Conservation (phyloP, 2,797 vertebrate species). For the Hoplostethus mediterraneus region DNA sequence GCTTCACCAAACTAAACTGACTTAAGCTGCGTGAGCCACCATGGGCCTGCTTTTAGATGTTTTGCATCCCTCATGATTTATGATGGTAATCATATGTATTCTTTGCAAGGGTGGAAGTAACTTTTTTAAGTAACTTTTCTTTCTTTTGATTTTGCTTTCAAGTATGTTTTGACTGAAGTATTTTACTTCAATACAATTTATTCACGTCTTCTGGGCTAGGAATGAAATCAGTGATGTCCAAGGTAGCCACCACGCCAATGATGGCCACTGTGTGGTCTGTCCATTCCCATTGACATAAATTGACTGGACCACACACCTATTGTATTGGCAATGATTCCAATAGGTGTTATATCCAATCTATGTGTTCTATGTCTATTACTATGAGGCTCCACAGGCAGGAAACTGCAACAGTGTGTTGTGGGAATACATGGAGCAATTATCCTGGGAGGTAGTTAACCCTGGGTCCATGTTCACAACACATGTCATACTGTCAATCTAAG, state of each 20-base stretch:
- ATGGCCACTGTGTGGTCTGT: neutral
- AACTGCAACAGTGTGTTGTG: conserved; percentile 36
- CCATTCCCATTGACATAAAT: conserved; percentile 1
- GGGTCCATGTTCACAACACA: conserved; percentile 51
- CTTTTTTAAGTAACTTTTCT: no score
- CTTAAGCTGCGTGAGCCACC: neutral
- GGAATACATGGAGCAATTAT: conserved; percentile 66
- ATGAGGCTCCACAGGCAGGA: conserved; percentile 56
- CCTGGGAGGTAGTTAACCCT: conserved; percentile 56
- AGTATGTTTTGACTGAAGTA: no score
- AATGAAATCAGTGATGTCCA: conserved; percentile 10
- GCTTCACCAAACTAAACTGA: neutral
- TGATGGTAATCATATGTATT: no score
- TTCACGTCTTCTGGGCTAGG: neutral
- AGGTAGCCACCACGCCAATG: neutral
- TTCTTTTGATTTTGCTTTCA: no score
- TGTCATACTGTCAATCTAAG: conserved; percentile 56
- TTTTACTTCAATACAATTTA: no score
- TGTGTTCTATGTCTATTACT: conserved; percentile 35
- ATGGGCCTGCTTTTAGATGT: neutral
- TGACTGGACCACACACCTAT: neutral
- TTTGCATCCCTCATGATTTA: neutral
- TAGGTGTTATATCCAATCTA: conserved; percentile 23
- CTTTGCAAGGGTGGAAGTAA: no score
- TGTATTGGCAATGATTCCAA: neutral